Conservation (phyloP, 2,888 invertebrate species). For the Microdon myrmicae region DNA sequence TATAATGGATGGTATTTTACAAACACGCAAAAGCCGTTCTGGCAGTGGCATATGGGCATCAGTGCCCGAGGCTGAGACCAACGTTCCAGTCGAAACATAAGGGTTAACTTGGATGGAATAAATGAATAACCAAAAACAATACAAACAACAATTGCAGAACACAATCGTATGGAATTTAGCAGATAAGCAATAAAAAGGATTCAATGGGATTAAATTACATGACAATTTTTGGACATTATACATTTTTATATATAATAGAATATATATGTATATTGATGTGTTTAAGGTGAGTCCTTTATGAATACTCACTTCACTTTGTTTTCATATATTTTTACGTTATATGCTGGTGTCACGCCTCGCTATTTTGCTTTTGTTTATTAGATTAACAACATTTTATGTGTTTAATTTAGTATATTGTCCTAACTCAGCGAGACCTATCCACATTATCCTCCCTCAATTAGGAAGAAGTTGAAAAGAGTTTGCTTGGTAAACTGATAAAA, state of each 20-base stretch:
- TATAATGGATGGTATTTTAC: slow-evolving; percentile 89
- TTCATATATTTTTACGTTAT: slow-evolving; percentile 3
- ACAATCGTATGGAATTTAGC: slow-evolving; percentile 51
- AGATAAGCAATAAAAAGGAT: slow-evolving; percentile 50
- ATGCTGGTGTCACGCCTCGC: not conserved
- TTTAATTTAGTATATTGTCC: not conserved
- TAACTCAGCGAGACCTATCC: too few species aligned
- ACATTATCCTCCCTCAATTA: too few species aligned
- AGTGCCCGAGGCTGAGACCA: slow-evolving; percentile 63
- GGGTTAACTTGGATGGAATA: slow-evolving; percentile 26
- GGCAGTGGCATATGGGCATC: slow-evolving; percentile 75
- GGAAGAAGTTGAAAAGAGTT: too few species aligned
- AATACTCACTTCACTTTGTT: not conserved
- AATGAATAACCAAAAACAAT: slow-evolving; percentile 19
- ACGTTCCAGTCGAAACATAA: slow-evolving; percentile 65
- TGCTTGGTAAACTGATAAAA: too few species aligned
- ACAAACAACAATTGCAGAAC: slow-evolving; percentile 38
- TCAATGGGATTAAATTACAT: slow-evolving; percentile 47
- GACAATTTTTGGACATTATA: slow-evolving; percentile 50
- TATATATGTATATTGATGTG: slow-evolving; percentile 47
- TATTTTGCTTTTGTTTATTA: not conserved
- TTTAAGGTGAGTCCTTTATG: slow-evolving; percentile 39
- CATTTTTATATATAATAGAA: slow-evolving; percentile 47
- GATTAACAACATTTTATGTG: not conserved
- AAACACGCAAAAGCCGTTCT: slow-evolving; percentile 76